phyloP scores from a whole-genome alignment of 2,113 vertebrate genomes.

The Hystrix cristata region DNA sequence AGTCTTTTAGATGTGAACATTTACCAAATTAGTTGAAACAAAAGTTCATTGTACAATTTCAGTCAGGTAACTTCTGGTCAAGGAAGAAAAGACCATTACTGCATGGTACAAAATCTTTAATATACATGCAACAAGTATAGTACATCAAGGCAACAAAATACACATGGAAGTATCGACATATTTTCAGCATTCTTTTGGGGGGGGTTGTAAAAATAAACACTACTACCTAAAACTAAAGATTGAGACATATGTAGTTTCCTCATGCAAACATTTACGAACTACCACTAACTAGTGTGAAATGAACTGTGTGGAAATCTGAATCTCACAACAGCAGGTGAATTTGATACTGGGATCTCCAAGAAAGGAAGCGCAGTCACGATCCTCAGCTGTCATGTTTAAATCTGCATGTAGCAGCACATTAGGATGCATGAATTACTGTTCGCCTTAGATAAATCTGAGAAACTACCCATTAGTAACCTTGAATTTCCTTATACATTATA shows the following conservation, averaged over 20 bases:
- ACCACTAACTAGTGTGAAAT: conserved; percentile 54
- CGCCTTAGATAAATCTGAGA: conserved; percentile 68
- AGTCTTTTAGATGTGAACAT: conserved; percentile 34
- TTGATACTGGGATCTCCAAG: conserved; percentile 83
- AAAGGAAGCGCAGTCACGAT: conserved; percentile 83
- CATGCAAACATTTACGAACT: conserved; percentile 85
- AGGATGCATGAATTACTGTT: conserved; percentile 62
- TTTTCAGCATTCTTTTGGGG: conserved; percentile 73
- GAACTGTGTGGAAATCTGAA: conserved; percentile 78
- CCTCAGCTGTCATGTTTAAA: conserved; percentile 58
- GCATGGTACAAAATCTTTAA: conserved; percentile 89
- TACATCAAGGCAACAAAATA: conserved; percentile 85
- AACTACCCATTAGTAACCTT: conserved; percentile 43
- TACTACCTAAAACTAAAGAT: conserved; percentile 79
- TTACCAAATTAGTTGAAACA: conserved; percentile 54
- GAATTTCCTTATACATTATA: conserved; percentile 73
- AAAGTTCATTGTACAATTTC: conserved; percentile 19
- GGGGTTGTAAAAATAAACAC: conserved; percentile 61
- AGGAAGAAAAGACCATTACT: conserved; percentile 68
- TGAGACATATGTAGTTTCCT: conserved; percentile 72
- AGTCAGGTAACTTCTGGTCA: conserved; percentile 24
- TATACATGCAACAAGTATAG: conserved; percentile 88
- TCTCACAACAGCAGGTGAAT: conserved; percentile 69
- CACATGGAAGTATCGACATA: conserved; percentile 67
- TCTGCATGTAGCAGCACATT: conserved; percentile 68